These are phyloP conservation scores for Mesoligia furuncula DNA, from an alignment of 2,888 invertebrate species.

Conservation along the genomic window DNA sequence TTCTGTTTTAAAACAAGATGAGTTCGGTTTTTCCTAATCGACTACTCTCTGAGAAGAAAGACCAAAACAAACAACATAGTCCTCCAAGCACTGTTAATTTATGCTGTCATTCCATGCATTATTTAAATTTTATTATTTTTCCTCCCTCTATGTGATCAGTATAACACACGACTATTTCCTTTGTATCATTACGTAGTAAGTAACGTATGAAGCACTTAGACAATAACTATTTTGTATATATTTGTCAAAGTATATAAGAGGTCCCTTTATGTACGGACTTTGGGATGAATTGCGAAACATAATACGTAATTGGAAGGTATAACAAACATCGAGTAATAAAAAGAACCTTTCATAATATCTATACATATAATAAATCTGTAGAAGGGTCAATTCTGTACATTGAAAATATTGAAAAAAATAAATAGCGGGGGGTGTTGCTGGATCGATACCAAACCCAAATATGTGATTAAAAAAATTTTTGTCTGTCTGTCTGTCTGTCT, in stretches of 20 bases:
- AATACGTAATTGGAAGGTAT: not conserved
- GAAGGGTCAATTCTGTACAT: too few relatives aligned
- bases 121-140: conserved; percentile 16
- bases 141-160: not conserved
- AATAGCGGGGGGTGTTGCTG: too few relatives aligned
- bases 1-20: not conserved
- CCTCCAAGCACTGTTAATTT: not conserved
- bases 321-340: conserved; percentile 11
- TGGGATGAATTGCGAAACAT: conserved; percentile 7
- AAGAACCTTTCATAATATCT: conserved; percentile 1
- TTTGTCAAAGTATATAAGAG: conserved; percentile 13
- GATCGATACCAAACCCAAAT: too few relatives aligned
- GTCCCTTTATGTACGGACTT: conserved; percentile 4
- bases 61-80: not conserved
- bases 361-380: too few relatives aligned
- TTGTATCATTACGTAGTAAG: conserved; percentile 12
- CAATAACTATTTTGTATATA: conserved; percentile 9
- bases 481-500: too few relatives aligned
- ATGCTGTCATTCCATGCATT: conserved; percentile 1
- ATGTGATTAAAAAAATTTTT: too few relatives aligned
- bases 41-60: not conserved
- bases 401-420: too few relatives aligned
- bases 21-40: not conserved
- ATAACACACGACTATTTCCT: not conserved
- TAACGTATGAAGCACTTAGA: conserved; percentile 19